Evolutionary conservation across 2,113 vertebrate genomes (phyloP), one percentile per base, ranked within the genome.

Genomic region (Corythaixoides concolor): DNA sequence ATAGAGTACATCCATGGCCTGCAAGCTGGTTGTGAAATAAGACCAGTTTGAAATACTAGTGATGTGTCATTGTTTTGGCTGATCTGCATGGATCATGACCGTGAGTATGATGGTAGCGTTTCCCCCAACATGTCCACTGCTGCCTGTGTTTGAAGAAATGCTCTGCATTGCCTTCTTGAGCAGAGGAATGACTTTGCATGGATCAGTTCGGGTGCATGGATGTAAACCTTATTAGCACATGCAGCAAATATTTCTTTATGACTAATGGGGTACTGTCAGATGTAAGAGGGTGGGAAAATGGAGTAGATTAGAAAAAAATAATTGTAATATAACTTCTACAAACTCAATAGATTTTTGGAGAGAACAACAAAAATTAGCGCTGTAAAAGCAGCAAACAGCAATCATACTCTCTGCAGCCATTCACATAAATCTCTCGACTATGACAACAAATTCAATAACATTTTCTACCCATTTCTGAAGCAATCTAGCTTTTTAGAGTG

Each of bases 101-200:
- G 1, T 11, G 19, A 78, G 27, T 18, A 70, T 0, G 3, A 58
- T 5, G 7, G 12, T 5, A 39, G 5, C 1, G 2, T 75, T 92
- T 90, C 26, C 28, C 19, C 6, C 26, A 88, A 0, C 5, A 3
- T 7, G 10, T 56, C 27, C 20, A 0, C 15, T 95, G 45, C 37
- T 69, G 12, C 17, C 21, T 64, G 10, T 28, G 32, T 27, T 45
- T 59, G 32, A 86, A 68, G 12, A 90, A 68, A 59, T 47, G 60
- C 2, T 76, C 70, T 78, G 37, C 24, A 8, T 47, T 82, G 39
- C 18, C 39, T 87, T 77, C 59, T 39, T 47, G 37, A 89, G n/a
- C 2, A 1, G 37, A 63, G 11, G 22, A 86, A 55, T 33, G 24
- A n/a, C 52, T 77, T 89, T 37, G 15, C 21, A n/a, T 1, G 2